Percentiles rank a stretch among this genome's conserved stretches.
Evolutionary conservation across 1,140 invertebrate species (phyloP).

Genomic region (Brachionus rotundiformis): DNA sequence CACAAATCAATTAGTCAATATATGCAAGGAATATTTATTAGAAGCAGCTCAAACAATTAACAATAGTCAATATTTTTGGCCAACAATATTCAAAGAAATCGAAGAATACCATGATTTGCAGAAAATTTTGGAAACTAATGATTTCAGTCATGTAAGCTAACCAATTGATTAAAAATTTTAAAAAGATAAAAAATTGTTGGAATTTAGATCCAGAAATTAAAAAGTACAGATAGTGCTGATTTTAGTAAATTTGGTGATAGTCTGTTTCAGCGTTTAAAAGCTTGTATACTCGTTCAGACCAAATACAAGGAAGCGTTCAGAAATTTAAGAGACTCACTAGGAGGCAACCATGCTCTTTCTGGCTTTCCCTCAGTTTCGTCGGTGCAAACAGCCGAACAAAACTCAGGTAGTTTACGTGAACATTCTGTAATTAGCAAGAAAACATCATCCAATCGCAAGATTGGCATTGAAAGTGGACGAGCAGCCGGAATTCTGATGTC

Average conservation of each 20-base stretch:
- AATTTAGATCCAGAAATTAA: slow-evolving; percentile 18
- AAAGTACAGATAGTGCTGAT: slow-evolving; percentile 23
- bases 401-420: neutral
- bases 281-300: slow-evolving; percentile 60
- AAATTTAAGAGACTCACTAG: slow-evolving; percentile 60
- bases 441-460: slow-evolving; percentile 1
- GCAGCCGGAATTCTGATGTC: slow-evolving; percentile 60
- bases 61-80: slow-evolving; percentile 60
- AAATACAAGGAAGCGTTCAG: slow-evolving; percentile 59
- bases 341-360: slow-evolving; percentile 58
- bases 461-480: slow-evolving; percentile 50
- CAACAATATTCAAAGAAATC: slow-evolving; percentile 56
- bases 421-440: slow-evolving; percentile 17
- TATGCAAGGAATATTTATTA: slow-evolving; percentile 62
- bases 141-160: slow-evolving; percentile 57
- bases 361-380: slow-evolving; percentile 61
- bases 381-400: slow-evolving; percentile 54
- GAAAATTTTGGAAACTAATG: slow-evolving; percentile 54
- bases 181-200: slow-evolving; percentile 52
- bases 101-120: slow-evolving; percentile 40
- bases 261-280: slow-evolving; percentile 58
- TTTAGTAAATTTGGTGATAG: slow-evolving; percentile 55
- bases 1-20: slow-evolving; percentile 61
- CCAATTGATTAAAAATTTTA: slow-evolving; percentile 58
- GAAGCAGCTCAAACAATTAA: slow-evolving; percentile 57